Conservation (phyloP, 2,797 vertebrate species). For the Staurois parvus region DNA sequence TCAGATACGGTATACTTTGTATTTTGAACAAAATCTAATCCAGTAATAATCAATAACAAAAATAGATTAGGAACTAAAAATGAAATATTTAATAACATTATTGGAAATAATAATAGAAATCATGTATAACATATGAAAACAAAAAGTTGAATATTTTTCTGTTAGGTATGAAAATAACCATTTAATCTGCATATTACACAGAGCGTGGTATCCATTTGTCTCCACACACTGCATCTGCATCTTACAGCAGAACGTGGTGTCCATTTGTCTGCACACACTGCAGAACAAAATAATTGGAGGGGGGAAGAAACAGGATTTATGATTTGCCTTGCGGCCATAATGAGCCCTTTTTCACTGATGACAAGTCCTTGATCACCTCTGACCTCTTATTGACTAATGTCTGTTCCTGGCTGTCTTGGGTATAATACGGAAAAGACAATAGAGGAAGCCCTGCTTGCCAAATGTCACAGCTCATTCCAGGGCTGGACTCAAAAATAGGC, state of each 20-base stretch:
- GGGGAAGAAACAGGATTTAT: background rate
- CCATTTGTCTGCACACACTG: background rate
- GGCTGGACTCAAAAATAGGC: background rate
- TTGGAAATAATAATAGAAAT: background rate
- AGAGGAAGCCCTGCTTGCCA: background rate
- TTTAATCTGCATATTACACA: background rate
- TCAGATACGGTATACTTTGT: no score
- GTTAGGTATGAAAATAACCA: background rate
- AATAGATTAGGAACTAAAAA: no score
- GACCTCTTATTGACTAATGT: slow-evolving; percentile 33
- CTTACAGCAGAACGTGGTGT: background rate
- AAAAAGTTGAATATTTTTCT: no score
- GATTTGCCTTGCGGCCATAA: slow-evolving; percentile 23
- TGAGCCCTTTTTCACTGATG: slow-evolving; percentile 30
- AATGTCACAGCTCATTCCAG: slow-evolving; percentile 22
- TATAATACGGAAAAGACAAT: background rate
- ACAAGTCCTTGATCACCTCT: slow-evolving; percentile 22
- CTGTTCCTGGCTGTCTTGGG: background rate
- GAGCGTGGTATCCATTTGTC: background rate
- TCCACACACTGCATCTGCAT: background rate
- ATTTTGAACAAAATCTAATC: no score
- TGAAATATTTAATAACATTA: no score
- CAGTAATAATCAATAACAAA: no score
- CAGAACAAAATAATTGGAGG: background rate
- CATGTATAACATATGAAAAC: no score